phyloP scores from a whole-genome alignment of 2,888 invertebrate genomes.

The Eumerus sabulonum region DNA sequence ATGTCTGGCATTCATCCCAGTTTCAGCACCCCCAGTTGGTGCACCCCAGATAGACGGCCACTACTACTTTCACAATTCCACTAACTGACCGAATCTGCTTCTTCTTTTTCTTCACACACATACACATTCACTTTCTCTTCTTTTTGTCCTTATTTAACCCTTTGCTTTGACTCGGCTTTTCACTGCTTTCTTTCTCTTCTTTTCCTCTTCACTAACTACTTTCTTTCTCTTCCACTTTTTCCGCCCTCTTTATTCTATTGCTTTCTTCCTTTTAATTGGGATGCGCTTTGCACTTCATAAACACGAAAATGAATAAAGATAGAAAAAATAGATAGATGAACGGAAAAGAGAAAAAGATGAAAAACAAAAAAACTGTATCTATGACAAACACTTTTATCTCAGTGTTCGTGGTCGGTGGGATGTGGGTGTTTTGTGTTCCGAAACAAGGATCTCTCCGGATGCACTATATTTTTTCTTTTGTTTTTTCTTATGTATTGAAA shows the following conservation, averaged over 20 bases:
- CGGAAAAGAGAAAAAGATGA: not conserved
- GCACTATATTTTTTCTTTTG: constrained; percentile 29
- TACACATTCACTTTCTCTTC: constrained; percentile 56
- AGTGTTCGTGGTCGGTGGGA: not conserved
- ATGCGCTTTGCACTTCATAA: constrained; percentile 59
- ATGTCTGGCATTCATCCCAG: constrained; percentile 77
- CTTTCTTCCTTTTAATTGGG: constrained; percentile 56
- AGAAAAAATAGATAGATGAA: not conserved
- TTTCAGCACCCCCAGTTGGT: constrained; percentile 68
- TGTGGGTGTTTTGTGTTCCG: constrained; percentile 2
- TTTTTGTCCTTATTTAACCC: constrained; percentile 7
- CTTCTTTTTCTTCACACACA: constrained; percentile 44
- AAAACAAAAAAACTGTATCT: constrained; percentile 16
- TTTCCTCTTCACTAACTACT: constrained; percentile 7
- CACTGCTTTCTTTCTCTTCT: constrained; percentile 23
- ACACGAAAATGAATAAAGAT: constrained; percentile 25
- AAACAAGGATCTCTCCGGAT: constrained; percentile 47
- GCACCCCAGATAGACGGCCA: constrained; percentile 49
- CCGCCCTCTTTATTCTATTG: constrained; percentile 27
- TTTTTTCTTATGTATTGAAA: constrained; percentile 23
- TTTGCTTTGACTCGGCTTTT: constrained; percentile 9
- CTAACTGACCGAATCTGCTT: constrained; percentile 33
- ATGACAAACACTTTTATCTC: constrained; percentile 37
- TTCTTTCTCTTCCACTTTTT: constrained; percentile 9
- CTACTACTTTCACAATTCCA: constrained; percentile 55